phyloP scores from a whole-genome alignment of 2,888 invertebrate genomes.

The Cremastinae sp. region DNA sequence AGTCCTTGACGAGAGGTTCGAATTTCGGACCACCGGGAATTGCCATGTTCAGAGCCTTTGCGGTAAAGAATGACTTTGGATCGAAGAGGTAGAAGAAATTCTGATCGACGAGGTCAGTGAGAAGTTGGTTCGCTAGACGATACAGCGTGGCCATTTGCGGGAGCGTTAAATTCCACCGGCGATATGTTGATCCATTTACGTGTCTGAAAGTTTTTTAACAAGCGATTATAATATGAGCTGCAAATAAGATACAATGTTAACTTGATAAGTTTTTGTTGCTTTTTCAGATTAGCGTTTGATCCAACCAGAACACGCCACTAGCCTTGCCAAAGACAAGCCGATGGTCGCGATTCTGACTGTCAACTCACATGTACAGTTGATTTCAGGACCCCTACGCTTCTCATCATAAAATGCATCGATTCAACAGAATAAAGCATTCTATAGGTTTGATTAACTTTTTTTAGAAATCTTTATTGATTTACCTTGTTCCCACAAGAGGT shows the following conservation, averaged over 20 bases:
- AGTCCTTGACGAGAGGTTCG: conserved; percentile 99
- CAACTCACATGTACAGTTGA: conserved; percentile 77
- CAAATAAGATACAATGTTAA: background rate
- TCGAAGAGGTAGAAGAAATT: conserved; percentile 99
- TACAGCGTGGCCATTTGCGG: conserved; percentile 99
- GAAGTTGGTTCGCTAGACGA: conserved; percentile 96
- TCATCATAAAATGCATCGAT: conserved; percentile 75
- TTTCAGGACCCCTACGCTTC: conserved; percentile 81
- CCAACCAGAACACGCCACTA: conserved; percentile 68
- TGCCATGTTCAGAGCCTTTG: conserved; percentile 99
- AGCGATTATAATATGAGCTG: background rate
- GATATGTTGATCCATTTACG: conserved; percentile 98
- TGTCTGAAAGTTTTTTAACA: conserved; percentile 84
- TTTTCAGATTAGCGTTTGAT: conserved; percentile 73
- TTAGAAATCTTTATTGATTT: conserved; percentile 72
- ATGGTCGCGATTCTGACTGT: conserved; percentile 66
- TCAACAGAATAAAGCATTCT: no score
- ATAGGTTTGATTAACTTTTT: no score
- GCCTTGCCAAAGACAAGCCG: conserved; percentile 73
- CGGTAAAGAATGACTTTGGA: conserved; percentile 99
- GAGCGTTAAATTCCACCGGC: conserved; percentile 96
- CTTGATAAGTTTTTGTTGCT: background rate
- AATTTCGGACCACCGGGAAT: conserved; percentile 99
- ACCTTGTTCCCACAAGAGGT: conserved; percentile 95
- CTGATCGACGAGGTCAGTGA: conserved; percentile 98